Evolutionary conservation across 2,797 vertebrate species (phyloP).

Genomic region (Melopsittacus undulatus): DNA sequence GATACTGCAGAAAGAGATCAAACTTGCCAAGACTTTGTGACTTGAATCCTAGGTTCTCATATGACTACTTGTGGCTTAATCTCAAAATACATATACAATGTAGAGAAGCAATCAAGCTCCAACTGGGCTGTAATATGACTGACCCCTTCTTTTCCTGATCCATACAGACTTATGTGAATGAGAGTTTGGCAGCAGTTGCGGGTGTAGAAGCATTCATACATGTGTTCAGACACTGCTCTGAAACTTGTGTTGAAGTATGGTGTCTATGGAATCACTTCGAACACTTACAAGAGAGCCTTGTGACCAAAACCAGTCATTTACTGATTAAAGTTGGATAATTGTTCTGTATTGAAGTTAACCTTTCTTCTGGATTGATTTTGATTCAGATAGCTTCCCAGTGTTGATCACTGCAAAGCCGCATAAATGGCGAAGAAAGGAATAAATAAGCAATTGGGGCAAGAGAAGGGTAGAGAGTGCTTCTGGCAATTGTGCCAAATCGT

Average conservation of each 20-base stretch:
- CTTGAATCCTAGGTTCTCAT: not conserved
- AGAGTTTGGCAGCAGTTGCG: not conserved
- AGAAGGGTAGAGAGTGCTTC: not conserved
- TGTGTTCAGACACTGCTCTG: not conserved
- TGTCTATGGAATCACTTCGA: not conserved
- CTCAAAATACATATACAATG: not conserved
- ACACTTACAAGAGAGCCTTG: not conserved
- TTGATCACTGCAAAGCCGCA: not conserved
- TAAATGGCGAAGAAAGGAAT: not conserved
- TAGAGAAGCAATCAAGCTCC: not conserved
- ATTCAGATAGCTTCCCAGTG: not conserved
- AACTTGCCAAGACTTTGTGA: not conserved
- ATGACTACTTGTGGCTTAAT: not conserved
- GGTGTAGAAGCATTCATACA: not conserved
- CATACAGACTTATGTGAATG: rapidly evolving
- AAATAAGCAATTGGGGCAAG: not conserved
- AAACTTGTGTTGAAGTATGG: not conserved
- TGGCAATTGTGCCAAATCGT: not conserved
- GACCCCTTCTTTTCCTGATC: not conserved
- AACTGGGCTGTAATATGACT: not conserved
- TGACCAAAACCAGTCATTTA: not conserved
- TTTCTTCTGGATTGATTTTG: not conserved
- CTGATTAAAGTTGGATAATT: not conserved
- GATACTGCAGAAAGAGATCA: not conserved
- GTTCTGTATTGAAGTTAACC: not conserved